Evolutionary conservation across 2,797 vertebrate genomes (phyloP).

Genomic region (Siniperca scherzeri): DNA sequence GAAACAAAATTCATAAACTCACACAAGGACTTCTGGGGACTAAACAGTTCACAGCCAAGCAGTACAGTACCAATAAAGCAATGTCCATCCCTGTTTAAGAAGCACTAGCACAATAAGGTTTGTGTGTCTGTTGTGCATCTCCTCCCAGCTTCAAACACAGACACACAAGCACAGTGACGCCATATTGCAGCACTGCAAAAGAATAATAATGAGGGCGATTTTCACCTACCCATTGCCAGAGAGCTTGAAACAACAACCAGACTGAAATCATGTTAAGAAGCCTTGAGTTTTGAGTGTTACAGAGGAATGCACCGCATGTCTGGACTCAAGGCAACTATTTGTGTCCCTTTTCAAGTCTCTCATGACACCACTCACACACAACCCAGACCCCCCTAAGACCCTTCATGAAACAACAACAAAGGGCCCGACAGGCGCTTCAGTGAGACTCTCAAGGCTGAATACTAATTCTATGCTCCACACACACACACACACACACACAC

Average conservation of each 20-base stretch:
- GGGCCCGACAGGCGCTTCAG: conserved; percentile 56
- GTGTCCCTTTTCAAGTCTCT: conserved; percentile 63
- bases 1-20: background rate
- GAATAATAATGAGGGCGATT: conserved; percentile 26
- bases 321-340: conserved; percentile 71
- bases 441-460: conserved; percentile 74
- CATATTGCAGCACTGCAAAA: conserved; percentile 12
- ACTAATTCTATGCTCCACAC: conserved; percentile 72
- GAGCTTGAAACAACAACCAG: conserved; percentile 72
- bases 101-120: background rate
- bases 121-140: conserved; percentile 5
- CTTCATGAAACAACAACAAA: conserved; percentile 76
- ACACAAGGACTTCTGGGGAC: background rate
- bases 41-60: conserved; percentile 1
- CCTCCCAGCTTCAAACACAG: conserved; percentile 27
- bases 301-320: conserved; percentile 64
- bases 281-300: conserved; percentile 45
- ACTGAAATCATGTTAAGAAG: conserved; percentile 69
- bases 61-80: background rate
- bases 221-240: conserved; percentile 74
- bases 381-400: conserved; percentile 54
- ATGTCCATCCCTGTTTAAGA: background rate
- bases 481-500: conserved; percentile 23
- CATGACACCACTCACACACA: conserved; percentile 52
- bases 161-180: background rate